Evolutionary conservation across 1,140 invertebrate species (phyloP).

Genomic region (Bursaphelenchus mucronatus): DNA sequence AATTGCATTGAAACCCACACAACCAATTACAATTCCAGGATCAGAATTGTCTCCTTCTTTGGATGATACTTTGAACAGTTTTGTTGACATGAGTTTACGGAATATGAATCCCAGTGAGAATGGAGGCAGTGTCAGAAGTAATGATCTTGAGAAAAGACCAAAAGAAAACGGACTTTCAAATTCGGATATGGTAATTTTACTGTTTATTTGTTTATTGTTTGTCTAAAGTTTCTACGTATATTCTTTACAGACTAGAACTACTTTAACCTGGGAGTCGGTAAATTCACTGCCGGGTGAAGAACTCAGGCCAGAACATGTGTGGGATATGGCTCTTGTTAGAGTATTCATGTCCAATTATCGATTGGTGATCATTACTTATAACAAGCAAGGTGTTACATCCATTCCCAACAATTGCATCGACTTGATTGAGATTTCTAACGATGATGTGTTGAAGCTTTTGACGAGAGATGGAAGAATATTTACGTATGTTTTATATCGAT

Average conservation of each 20-base stretch:
- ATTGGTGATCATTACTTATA: slow-evolving; percentile 39
- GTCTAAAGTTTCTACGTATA: too few species aligned
- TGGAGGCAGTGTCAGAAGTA: not conserved
- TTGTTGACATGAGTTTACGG: slow-evolving; percentile 3
- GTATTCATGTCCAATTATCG: slow-evolving; percentile 37
- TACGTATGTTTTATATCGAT: slow-evolving; percentile 25
- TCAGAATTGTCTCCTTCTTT: slow-evolving; percentile 2
- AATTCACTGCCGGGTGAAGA: slow-evolving; percentile 36
- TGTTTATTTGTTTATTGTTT: too few species aligned
- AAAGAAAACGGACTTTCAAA: slow-evolving; percentile 8
- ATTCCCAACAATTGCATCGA: slow-evolving; percentile 35
- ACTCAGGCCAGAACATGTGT: slow-evolving; percentile 26
- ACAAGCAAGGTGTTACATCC: slow-evolving; percentile 34
- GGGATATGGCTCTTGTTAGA: slow-evolving; percentile 30
- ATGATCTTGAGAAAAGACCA: not conserved
- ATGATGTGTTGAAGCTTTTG: slow-evolving; percentile 35
- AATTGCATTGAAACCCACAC: not conserved
- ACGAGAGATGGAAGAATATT: slow-evolving; percentile 43
- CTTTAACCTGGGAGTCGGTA: not conserved
- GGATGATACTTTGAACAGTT: slow-evolving; percentile 5
- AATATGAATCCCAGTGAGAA: not conserved
- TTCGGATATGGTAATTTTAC: too few species aligned
- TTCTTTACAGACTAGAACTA: too few species aligned
- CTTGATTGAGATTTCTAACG: slow-evolving; percentile 31
- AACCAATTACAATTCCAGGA: not conserved